A percentile compares a stretch with the other conserved stretches of the same genome.
These are phyloP conservation scores for Melikaiella ostensackeni DNA, from an alignment of 2,888 invertebrate genomes.

Conservation along the genomic window DNA sequence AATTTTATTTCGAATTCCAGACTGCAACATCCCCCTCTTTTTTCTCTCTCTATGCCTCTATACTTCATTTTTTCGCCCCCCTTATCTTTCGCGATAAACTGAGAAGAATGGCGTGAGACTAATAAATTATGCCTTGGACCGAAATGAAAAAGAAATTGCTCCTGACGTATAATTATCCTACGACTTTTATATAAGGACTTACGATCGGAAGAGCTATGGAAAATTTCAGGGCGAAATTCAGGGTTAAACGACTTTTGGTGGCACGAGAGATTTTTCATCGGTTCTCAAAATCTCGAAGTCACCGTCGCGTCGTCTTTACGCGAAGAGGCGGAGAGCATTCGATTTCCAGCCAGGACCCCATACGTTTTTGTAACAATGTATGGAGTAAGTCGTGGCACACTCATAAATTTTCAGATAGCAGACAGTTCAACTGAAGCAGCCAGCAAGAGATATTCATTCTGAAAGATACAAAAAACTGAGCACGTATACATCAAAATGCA, in stretches of 20 bases:
- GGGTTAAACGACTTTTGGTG: constrained; percentile 32
- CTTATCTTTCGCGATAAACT: constrained; percentile 21
- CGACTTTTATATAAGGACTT: constrained; percentile 18
- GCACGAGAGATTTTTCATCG: background rate
- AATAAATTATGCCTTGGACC: constrained; percentile 41
- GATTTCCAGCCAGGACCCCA: constrained; percentile 14
- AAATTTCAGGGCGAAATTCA: background rate
- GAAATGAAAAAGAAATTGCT: constrained; percentile 43
- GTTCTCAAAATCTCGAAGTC: constrained; percentile 9
- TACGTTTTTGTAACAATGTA: constrained; percentile 36
- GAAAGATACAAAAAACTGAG: constrained; percentile 29
- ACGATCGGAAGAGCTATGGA: constrained; percentile 20
- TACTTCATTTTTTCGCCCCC: background rate
- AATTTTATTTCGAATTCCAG: background rate
- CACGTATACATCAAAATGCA: constrained; percentile 34
- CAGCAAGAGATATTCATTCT: constrained; percentile 32
- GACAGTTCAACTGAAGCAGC: constrained; percentile 31
- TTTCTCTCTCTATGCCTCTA: background rate
- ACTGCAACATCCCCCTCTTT: background rate
- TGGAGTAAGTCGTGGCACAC: constrained; percentile 26
- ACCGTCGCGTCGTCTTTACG: constrained; percentile 11
- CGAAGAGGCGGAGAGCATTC: constrained; percentile 15
- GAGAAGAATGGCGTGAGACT: constrained; percentile 5
- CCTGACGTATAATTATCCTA: constrained; percentile 37
- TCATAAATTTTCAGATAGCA: constrained; percentile 35